Evolutionary conservation across 2,888 invertebrate species (phyloP).

Genomic region (Dolichopus griseipennis): DNA sequence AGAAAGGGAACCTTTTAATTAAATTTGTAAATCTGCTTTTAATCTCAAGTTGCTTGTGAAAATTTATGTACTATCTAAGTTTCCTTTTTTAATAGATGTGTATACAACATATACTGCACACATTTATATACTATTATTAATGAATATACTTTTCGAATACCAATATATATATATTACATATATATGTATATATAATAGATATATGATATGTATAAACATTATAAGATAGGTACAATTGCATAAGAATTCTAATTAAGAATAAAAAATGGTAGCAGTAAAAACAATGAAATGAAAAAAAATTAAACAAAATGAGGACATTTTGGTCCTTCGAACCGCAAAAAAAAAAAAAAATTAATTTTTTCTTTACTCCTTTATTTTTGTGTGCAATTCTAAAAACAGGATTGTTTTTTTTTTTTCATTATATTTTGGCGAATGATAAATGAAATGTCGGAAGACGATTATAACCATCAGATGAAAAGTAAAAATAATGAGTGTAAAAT

Average conservation of each 20-base stretch:
- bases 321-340: neutral
- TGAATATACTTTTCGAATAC: too few relatives aligned
- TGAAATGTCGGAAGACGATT: slow-evolving; percentile 4
- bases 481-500: too few relatives aligned
- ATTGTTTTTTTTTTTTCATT: too few relatives aligned
- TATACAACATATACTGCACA: too few relatives aligned
- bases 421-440: slow-evolving; percentile 3
- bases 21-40: slow-evolving; percentile 4
- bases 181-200: neutral
- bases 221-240: neutral
- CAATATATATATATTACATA: neutral
- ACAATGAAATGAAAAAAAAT: neutral
- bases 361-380: too few relatives aligned
- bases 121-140: too few relatives aligned
- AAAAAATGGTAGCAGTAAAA: neutral
- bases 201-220: neutral
- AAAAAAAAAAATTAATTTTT: too few relatives aligned
- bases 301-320: neutral
- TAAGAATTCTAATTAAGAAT: neutral
- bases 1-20: neutral
- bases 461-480: neutral
- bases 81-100: neutral
- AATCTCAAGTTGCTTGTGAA: neutral
- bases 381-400: too few relatives aligned
- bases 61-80: neutral